phyloP scores from a whole-genome alignment of 2,113 vertebrate genomes.

The Phylloscopus whistleri region DNA sequence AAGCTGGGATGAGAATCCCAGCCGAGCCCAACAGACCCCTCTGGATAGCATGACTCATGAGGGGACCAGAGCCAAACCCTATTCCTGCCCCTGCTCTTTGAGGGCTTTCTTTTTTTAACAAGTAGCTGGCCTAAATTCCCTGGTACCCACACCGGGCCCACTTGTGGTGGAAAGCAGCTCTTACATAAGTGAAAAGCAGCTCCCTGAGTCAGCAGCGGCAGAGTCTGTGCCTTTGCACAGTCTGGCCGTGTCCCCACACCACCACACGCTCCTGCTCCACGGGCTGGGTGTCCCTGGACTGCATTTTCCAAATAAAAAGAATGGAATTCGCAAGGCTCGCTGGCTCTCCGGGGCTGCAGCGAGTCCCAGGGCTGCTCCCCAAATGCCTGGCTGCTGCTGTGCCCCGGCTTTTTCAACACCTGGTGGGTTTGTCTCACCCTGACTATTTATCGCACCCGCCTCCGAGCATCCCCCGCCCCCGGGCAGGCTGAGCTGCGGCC shows the following conservation, averaged over 20 bases:
- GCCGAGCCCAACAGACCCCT: fast-evolving
- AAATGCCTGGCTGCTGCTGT: neutral
- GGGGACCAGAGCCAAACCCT: neutral
- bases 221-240: neutral
- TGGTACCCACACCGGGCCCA: neutral
- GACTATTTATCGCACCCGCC: constrained; percentile 17
- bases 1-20: neutral
- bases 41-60: neutral
- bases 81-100: neutral
- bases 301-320: neutral
- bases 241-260: neutral
- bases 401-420: neutral
- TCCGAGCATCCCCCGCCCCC: neutral
- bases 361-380: neutral
- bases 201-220: constrained; percentile 25
- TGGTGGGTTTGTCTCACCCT: constrained; percentile 7
- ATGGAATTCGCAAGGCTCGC: neutral
- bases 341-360: neutral
- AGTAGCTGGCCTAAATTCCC: constrained; percentile 46
- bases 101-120: neutral
- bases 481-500: neutral
- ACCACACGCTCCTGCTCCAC: neutral
- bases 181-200: neutral
- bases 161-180: neutral
- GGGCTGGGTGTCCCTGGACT: neutral